These are phyloP conservation scores for Nothocercus nigrocapillus DNA, from an alignment of 2,113 vertebrate genomes.

Conservation along the genomic window DNA sequence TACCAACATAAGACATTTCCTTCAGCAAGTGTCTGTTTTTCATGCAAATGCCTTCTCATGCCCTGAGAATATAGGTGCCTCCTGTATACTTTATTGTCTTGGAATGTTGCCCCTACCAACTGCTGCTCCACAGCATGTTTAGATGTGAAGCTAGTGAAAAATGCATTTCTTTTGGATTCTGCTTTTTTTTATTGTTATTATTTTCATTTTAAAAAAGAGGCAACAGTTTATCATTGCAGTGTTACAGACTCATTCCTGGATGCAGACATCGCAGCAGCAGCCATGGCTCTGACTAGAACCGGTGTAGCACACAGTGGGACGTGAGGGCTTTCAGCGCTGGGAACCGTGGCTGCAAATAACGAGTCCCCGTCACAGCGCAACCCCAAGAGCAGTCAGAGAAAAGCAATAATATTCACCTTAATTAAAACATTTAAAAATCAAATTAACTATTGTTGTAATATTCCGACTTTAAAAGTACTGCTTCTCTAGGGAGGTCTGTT, in stretches of 20 bases:
- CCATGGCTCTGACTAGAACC: not conserved
- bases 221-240: not conserved
- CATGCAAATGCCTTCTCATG: not conserved
- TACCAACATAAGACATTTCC: not conserved
- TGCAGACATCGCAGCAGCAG: not conserved
- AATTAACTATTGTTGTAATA: not conserved
- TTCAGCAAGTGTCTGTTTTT: not conserved
- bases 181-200: not conserved
- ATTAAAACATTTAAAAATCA: constrained; percentile 25
- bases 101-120: not conserved
- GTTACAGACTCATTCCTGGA: not conserved
- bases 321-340: not conserved
- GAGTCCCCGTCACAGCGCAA: not conserved
- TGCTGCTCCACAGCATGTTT: not conserved
- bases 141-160: not conserved
- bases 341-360: not conserved
- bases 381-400: not conserved
- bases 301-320: not conserved
- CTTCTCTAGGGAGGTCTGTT: not conserved
- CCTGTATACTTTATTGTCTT: not conserved
- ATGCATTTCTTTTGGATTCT: not conserved
- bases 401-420: constrained; percentile 22
- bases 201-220: not conserved
- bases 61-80: not conserved
- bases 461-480: not conserved